Evolutionary conservation across 2,797 vertebrate species (phyloP).

Genomic region (Bufotes viridis): DNA sequence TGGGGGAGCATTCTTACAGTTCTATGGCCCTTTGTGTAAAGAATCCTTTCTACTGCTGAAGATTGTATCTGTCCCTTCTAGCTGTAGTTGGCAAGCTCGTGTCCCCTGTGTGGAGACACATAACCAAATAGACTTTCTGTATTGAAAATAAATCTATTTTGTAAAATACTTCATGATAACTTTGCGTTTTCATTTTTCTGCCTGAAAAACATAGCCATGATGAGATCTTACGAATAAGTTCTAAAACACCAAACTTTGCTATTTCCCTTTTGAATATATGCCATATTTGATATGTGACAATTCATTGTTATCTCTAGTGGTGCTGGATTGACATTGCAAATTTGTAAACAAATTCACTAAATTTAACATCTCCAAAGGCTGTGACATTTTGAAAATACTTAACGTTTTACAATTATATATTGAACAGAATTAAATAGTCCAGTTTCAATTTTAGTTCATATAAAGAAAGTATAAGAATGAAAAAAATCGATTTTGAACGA

Average conservation of each 20-base stretch:
- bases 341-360: neutral
- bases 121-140: neutral
- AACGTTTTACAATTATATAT: neutral
- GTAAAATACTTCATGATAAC: neutral
- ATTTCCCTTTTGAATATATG: neutral
- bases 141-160: conserved; percentile 11
- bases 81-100: neutral
- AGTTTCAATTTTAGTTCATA: no score
- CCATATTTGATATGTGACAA: neutral
- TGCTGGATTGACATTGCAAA: neutral
- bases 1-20: neutral
- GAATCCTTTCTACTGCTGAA: neutral
- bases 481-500: no score
- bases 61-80: conserved; percentile 16
- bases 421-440: neutral
- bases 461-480: no score
- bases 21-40: neutral
- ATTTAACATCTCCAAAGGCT: neutral
- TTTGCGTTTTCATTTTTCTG: neutral
- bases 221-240: neutral
- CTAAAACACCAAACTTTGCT: neutral
- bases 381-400: neutral
- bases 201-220: neutral
- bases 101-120: neutral
- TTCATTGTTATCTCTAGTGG: neutral